A percentile compares a stretch with the other conserved stretches of the same genome.
Evolutionary conservation across 2,113 vertebrate species (phyloP).

Genomic region (Lucifuga dentata): DNA sequence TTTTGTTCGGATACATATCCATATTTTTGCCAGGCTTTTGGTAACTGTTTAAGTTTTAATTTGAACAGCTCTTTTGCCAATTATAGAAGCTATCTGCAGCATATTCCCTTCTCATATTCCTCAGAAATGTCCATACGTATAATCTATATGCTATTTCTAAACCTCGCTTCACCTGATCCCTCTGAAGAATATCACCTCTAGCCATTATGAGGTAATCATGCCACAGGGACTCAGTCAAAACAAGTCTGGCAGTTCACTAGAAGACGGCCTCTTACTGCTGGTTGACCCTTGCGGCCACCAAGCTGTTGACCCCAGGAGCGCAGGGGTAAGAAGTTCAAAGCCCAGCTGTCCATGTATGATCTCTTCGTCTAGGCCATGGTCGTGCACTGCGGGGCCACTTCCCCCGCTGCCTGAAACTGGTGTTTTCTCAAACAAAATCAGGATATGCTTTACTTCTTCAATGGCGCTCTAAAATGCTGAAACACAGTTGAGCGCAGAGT

Average conservation of each 20-base stretch:
- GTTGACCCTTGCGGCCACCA: conserved; percentile 71
- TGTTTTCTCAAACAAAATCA: conserved; percentile 69
- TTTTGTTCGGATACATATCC: conserved; percentile 66
- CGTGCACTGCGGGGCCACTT: conserved; percentile 64
- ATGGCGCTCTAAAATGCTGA: conserved; percentile 69
- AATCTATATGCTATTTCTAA: conserved; percentile 64
- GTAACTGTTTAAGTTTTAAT: conserved; percentile 63
- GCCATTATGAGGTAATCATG: conserved; percentile 62
- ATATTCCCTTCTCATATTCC: conserved; percentile 3
- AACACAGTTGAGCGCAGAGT: conserved; percentile 72
- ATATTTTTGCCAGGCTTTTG: conserved; percentile 53
- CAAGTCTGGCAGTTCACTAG: conserved; percentile 70
- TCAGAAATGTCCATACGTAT: conserved; percentile 20
- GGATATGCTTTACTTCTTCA: conserved; percentile 69
- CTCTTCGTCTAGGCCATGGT: conserved; percentile 64
- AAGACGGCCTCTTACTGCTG: conserved; percentile 75
- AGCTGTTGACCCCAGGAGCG: conserved; percentile 77
- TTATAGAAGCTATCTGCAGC: conserved; percentile 55
- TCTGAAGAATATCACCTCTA: conserved; percentile 64
- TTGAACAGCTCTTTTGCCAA: conserved; percentile 38
- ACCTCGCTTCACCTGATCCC: conserved; percentile 68
- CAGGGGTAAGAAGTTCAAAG: conserved; percentile 81
- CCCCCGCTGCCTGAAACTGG: conserved; percentile 62
- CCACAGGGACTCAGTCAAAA: conserved; percentile 78
- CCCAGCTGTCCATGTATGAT: conserved; percentile 78